Percentiles rank a stretch among this genome's conserved stretches.
phyloP scores from a whole-genome alignment of 2,888 invertebrate species.

The Syritta pipiens region DNA sequence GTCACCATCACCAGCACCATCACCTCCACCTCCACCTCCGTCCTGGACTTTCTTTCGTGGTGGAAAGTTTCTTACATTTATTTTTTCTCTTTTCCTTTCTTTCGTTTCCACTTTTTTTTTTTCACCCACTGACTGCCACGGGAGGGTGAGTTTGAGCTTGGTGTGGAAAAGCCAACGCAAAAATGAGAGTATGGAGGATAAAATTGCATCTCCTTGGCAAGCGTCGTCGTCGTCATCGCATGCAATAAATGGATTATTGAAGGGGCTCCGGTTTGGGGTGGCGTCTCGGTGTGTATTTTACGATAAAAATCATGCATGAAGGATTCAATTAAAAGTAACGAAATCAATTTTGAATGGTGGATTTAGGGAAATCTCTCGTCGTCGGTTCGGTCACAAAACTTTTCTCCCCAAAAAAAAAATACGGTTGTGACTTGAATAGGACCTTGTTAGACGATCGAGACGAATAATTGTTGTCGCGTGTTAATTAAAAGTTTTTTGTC shows the following conservation, averaged over 20 bases:
- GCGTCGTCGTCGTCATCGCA: background rate
- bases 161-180: no score
- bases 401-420: no score
- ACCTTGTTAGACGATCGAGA: background rate
- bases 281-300: background rate
- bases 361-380: conserved; percentile 1
- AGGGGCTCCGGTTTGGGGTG: background rate
- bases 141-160: no score
- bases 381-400: background rate
- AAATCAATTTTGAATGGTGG: conserved; percentile 17
- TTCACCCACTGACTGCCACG: no score
- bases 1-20: background rate
- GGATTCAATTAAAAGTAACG: conserved; percentile 48
- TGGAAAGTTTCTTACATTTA: conserved; percentile 11
- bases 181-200: conserved; percentile 12
- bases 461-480: background rate
- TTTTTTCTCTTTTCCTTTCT: background rate
- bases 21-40: background rate
- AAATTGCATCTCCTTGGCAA: conserved; percentile 22
- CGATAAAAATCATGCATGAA: conserved; percentile 27
- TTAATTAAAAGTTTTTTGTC: conserved; percentile 28
- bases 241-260: conserved; percentile 4
- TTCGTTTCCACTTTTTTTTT: background rate
- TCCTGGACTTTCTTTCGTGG: background rate
- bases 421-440: background rate